A percentile compares a stretch with the other conserved stretches of the same genome.
phyloP scores from a whole-genome alignment of 2,113 vertebrate species.

The Pangasianodon gigas region DNA sequence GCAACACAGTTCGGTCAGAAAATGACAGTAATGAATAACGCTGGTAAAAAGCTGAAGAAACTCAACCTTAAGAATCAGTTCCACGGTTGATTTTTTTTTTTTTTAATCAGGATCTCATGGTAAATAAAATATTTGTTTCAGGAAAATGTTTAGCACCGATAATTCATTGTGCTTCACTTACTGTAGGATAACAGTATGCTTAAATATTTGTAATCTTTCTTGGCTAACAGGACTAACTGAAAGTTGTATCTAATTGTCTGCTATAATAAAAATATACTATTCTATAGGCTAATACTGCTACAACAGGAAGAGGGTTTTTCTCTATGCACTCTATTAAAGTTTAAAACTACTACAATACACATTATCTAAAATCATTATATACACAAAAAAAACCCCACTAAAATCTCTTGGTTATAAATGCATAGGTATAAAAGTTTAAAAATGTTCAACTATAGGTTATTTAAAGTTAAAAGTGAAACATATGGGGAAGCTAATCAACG shows the following conservation, averaged over 20 bases:
- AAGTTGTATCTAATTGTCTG: slow-evolving; percentile 62
- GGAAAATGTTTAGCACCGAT: slow-evolving; percentile 70
- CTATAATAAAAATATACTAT: slow-evolving; percentile 69
- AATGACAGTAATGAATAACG: slow-evolving; percentile 59
- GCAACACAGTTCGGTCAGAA: slow-evolving; percentile 71
- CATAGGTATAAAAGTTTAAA: slow-evolving; percentile 74
- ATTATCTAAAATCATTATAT: slow-evolving; percentile 64
- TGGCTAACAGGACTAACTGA: slow-evolving; percentile 68
- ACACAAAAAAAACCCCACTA: slow-evolving; percentile 65
- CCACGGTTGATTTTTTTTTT: slow-evolving; percentile 52
- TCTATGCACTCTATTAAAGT: slow-evolving; percentile 70
- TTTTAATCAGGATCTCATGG: slow-evolving; percentile 58
- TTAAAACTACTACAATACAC: slow-evolving; percentile 66
- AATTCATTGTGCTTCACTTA: slow-evolving; percentile 73
- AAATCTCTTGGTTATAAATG: slow-evolving; percentile 76
- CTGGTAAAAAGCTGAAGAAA: slow-evolving; percentile 51
- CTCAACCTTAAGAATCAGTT: slow-evolving; percentile 50
- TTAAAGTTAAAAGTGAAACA: slow-evolving; percentile 59
- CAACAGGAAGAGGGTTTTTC: slow-evolving; percentile 55
- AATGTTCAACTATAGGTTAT: slow-evolving; percentile 63
- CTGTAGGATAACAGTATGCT: slow-evolving; percentile 60
- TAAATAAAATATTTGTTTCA: slow-evolving; percentile 47
- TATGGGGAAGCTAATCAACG: slow-evolving; percentile 39
- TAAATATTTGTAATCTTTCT: slow-evolving; percentile 73
- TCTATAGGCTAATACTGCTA: slow-evolving; percentile 66